These are phyloP conservation scores for Protodeltote pygarga DNA, from an alignment of 2,888 invertebrate species.

Conservation along the genomic window DNA sequence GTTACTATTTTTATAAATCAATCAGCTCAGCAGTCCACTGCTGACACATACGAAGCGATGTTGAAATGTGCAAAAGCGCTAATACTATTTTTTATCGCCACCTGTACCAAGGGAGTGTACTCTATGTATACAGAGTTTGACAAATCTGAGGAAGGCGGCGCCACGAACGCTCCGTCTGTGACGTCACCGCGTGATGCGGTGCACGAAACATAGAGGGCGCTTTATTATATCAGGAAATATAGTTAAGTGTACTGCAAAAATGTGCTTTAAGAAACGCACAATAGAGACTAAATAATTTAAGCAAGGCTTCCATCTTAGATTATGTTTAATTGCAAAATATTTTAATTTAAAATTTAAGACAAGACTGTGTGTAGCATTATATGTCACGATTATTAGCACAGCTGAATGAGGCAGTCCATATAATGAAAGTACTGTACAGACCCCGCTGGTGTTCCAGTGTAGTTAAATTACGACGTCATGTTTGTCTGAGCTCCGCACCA, in stretches of 20 bases:
- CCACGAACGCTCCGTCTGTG: background rate
- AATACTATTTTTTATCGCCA: background rate
- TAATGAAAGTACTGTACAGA: background rate
- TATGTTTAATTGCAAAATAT: slow-evolving; percentile 21
- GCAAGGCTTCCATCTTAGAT: slow-evolving; percentile 38
- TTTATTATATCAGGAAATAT: slow-evolving; percentile 12
- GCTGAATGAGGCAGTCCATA: slow-evolving; percentile 24
- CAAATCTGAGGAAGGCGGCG: slow-evolving; percentile 22
- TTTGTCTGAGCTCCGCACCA: background rate
- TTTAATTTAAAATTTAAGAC: slow-evolving; percentile 23
- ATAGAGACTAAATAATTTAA: slow-evolving; percentile 22
- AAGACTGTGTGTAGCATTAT: slow-evolving; percentile 40
- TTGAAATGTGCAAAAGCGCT: too few species aligned
- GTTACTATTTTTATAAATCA: too few species aligned
- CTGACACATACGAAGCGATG: background rate
- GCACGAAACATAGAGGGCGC: slow-evolving; percentile 21
- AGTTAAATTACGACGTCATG: background rate
- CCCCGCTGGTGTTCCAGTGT: background rate
- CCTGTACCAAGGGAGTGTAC: background rate
- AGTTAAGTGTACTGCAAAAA: slow-evolving; percentile 4
- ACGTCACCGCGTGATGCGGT: background rate
- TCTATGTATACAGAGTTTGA: slow-evolving; percentile 7
- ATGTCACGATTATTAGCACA: slow-evolving; percentile 10
- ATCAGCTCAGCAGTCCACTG: background rate
- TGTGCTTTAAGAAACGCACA: slow-evolving; percentile 18